These are phyloP conservation scores for Gisinianus flammeolus DNA, from an alignment of 2,888 invertebrate species.

Conservation along the genomic window DNA sequence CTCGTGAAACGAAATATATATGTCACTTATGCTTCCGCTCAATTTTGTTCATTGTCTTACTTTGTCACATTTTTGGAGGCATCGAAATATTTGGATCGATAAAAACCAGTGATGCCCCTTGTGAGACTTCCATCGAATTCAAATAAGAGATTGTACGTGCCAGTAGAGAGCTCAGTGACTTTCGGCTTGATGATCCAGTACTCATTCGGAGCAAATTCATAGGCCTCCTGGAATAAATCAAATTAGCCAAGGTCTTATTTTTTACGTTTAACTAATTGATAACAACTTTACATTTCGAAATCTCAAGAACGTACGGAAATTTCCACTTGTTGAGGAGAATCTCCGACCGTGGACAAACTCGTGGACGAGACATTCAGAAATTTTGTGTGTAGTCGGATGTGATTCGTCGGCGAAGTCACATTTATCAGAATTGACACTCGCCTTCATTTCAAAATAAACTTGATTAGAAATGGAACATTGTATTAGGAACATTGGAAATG, in stretches of 20 bases:
- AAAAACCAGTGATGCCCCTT: constrained; percentile 75
- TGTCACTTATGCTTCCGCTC: neutral
- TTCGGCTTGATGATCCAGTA: constrained; percentile 62
- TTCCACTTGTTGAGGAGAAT: neutral
- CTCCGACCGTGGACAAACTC: neutral
- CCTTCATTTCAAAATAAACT: constrained; percentile 33
- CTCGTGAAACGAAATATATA: too few relatives aligned
- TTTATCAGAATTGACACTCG: constrained; percentile 57
- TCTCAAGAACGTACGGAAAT: neutral
- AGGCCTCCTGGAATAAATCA: constrained; percentile 56
- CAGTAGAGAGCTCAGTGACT: constrained; percentile 58
- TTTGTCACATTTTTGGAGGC: constrained; percentile 60
- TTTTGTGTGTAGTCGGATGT: constrained; percentile 62
- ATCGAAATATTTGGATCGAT: constrained; percentile 70
- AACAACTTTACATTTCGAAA: neutral
- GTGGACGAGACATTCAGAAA: constrained; percentile 62
- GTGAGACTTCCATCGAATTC: constrained; percentile 71
- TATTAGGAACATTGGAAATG: too few relatives aligned
- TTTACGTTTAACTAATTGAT: neutral
- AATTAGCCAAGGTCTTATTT: neutral
- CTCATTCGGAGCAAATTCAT: constrained; percentile 62
- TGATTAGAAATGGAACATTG: too few relatives aligned
- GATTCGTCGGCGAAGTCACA: constrained; percentile 60
- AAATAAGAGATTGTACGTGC: constrained; percentile 67
- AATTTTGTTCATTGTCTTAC: constrained; percentile 54